Evolutionary conservation across 2,797 vertebrate genomes (phyloP), one percentile per base, ranked within the genome.

Genomic region (Sus cebifrons): DNA sequence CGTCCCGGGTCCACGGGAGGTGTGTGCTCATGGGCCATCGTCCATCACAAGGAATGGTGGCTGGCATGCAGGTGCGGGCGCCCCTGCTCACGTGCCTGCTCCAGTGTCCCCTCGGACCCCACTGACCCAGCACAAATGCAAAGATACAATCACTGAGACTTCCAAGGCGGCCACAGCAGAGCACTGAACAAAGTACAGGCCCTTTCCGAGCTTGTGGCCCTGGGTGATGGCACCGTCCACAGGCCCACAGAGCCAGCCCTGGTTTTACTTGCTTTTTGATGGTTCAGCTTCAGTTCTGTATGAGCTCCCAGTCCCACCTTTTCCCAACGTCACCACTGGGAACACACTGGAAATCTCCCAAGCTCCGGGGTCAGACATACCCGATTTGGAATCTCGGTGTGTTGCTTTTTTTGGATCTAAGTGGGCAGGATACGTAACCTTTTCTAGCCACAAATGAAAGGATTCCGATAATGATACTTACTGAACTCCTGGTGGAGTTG

Each of bases 361-460:
- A 17, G 32, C 6, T 85, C 65, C 40, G 52, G 10, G 85, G 54
- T 73, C 60, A 79, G 70, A 49, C 2, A 4, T 25, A 67, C 49
- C 74, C 73, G 77, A 87, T 5, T 54, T 65, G 64, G n/a, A 21
- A 40, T 92, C 58, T 92, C 44, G 13, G 7, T 36, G 54, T 93
- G n/a, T 58, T 65, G 70, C 44, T 92, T 84, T 54, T 65, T 74
- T 82, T 75, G 54, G n/a, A n/a, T 64, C 68, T 86, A 29, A 49
- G 0, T 60, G 27, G 52, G 64, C 70, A 84, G 64, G 23, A 62
- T 60, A 17, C 25, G 77, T 64, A 58, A 64, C 11, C 11, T 74
- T 79, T 79, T 25, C 16, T 75, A 9, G 7, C 62, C 23, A 88
- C 52, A 62, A 65, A 27, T 58, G 14, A 73, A 65, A 86, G 84